Conservation (phyloP, 2,888 invertebrate species). For the Andrena bicolor region DNA sequence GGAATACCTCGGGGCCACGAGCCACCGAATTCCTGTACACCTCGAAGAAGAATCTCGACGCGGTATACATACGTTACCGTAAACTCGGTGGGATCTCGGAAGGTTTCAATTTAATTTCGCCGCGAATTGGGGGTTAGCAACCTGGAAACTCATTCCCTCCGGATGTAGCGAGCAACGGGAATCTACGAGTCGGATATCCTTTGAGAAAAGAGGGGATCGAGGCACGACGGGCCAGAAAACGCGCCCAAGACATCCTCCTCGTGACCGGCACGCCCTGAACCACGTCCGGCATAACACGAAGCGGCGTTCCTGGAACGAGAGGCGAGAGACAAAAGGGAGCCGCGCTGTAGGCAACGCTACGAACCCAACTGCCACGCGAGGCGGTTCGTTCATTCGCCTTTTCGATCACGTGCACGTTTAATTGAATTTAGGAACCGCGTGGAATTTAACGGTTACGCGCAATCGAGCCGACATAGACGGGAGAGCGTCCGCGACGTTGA, state of each 20-base stretch:
- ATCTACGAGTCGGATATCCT: constrained; percentile 39
- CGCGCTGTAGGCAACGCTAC: constrained; percentile 40
- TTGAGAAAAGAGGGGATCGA: neutral
- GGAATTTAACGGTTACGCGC: constrained; percentile 61
- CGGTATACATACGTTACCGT: too few species aligned
- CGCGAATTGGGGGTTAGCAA: neutral
- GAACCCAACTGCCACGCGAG: constrained; percentile 50
- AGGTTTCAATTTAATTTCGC: neutral
- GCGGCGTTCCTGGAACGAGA: constrained; percentile 53
- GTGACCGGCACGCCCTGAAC: constrained; percentile 53
- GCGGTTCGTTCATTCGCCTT: constrained; percentile 59
- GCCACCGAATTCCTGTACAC: constrained; percentile 10
- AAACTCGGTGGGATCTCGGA: too few species aligned
- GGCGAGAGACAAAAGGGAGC: constrained; percentile 56
- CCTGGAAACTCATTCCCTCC: neutral
- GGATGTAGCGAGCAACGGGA: constrained; percentile 7
- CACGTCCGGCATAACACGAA: constrained; percentile 53
- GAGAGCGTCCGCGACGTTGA: too few species aligned
- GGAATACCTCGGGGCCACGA: neutral
- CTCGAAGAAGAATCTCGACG: neutral
- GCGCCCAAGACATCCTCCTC: constrained; percentile 32
- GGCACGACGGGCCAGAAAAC: constrained; percentile 17
- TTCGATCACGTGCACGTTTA: constrained; percentile 69
- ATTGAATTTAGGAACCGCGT: constrained; percentile 66
- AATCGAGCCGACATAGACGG: neutral